Conservation (phyloP, 1,140 invertebrate genomes). For the Steinernema khuongi region DNA sequence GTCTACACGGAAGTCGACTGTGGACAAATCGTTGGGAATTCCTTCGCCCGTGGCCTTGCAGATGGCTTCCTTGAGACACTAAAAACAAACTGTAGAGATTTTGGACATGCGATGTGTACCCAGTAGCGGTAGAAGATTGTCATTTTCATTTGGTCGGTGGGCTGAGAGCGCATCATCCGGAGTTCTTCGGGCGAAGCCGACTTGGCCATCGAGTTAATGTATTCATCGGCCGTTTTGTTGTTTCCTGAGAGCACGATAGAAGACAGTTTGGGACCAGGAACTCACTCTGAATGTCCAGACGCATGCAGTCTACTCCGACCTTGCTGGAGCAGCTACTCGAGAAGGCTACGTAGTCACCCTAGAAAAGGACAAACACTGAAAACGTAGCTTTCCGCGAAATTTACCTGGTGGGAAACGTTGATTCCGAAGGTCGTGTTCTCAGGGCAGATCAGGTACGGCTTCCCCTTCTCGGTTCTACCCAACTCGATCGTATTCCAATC, state of each 20-base stretch:
- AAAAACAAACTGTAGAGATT: slow-evolving; percentile 27
- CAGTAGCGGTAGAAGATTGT: slow-evolving; percentile 58
- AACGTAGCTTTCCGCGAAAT: background rate
- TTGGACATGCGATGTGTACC: slow-evolving; percentile 25
- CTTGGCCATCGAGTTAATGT: slow-evolving; percentile 58
- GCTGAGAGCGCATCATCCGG: slow-evolving; percentile 49
- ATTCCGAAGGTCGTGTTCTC: slow-evolving; percentile 43
- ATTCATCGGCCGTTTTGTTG: slow-evolving; percentile 58
- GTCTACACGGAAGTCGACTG: slow-evolving; percentile 54
- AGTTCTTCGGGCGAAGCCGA: slow-evolving; percentile 54
- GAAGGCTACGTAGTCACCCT: slow-evolving; percentile 57
- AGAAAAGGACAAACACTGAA: slow-evolving; percentile 4
- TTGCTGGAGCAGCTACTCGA: slow-evolving; percentile 49
- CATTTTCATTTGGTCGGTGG: slow-evolving; percentile 59
- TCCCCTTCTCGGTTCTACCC: slow-evolving; percentile 50
- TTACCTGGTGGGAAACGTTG: slow-evolving; percentile 55
- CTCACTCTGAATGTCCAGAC: slow-evolving; percentile 53
- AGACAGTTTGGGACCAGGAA: background rate
- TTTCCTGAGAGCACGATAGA: slow-evolving; percentile 43
- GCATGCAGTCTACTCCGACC: slow-evolving; percentile 57
- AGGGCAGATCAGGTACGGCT: slow-evolving; percentile 49
- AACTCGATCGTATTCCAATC: slow-evolving; percentile 49
- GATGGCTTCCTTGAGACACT: slow-evolving; percentile 58
- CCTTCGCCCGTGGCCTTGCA: slow-evolving; percentile 57
- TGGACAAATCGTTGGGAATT: slow-evolving; percentile 52